phyloP scores from a whole-genome alignment of 2,888 invertebrate genomes.

The Ennomos erosarius region DNA sequence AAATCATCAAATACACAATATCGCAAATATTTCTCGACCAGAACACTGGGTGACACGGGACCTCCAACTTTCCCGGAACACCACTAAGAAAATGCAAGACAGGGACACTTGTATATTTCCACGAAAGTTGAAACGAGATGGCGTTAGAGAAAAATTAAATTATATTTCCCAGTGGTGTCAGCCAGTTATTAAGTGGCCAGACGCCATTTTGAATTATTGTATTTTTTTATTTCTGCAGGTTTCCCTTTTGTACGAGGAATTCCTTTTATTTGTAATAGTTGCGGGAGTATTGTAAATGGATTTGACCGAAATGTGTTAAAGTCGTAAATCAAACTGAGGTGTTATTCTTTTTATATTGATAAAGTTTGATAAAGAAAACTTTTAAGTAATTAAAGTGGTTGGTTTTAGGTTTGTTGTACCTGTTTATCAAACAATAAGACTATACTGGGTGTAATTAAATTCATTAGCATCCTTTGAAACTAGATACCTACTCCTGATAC shows the following conservation, averaged over 20 bases:
- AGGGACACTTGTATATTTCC: conserved; percentile 55
- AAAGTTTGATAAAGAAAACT: not conserved
- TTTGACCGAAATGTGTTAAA: conserved; percentile 57
- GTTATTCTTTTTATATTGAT: conserved; percentile 44
- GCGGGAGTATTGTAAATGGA: conserved; percentile 72
- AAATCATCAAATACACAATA: conserved; percentile 82
- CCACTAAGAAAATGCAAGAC: conserved; percentile 67
- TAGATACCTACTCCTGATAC: too few relatives aligned
- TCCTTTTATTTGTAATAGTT: conserved; percentile 81
- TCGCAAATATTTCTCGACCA: conserved; percentile 82
- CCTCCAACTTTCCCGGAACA: conserved; percentile 59
- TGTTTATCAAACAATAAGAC: not conserved
- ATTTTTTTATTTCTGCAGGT: conserved; percentile 79
- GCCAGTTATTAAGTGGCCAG: conserved; percentile 86
- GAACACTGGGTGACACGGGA: conserved; percentile 76
- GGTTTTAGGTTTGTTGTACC: not conserved
- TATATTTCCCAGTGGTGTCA: conserved; percentile 86
- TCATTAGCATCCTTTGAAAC: too few relatives aligned
- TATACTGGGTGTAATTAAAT: too few relatives aligned
- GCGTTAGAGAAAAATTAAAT: conserved; percentile 82
- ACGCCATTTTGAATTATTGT: conserved; percentile 85
- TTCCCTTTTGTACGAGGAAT: conserved; percentile 76
- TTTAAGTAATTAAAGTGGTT: not conserved
- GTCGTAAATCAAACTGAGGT: conserved; percentile 56
- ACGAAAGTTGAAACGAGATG: conserved; percentile 54